These are phyloP conservation scores for Australoheros facetus DNA, from an alignment of 2,797 vertebrate species.

Conservation along the genomic window DNA sequence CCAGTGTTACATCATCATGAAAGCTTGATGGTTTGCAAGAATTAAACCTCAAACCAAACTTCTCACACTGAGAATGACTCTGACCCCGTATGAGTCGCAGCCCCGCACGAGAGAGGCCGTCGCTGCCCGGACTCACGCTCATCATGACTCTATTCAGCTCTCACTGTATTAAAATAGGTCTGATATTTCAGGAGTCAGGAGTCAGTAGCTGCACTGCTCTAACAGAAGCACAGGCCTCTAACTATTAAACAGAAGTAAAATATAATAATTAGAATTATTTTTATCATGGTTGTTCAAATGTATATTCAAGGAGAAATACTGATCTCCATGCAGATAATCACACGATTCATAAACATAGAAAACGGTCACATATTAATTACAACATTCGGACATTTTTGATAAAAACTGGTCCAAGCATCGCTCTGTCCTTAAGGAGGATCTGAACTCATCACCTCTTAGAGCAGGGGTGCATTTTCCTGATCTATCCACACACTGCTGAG, in stretches of 20 bases:
- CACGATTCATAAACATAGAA: too few relatives aligned
- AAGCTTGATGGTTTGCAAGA: not conserved
- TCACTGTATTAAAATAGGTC: not conserved
- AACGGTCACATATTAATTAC: too few relatives aligned
- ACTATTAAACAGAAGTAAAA: too few relatives aligned
- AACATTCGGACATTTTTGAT: too few relatives aligned
- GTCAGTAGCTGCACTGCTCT: too few relatives aligned
- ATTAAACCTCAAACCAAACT: not conserved
- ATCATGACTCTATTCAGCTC: not conserved
- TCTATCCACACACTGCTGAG: not conserved
- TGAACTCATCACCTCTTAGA: not conserved
- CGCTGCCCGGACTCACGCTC: not conserved
- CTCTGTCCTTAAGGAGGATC: not conserved
- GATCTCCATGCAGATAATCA: too few relatives aligned
- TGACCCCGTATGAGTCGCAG: not conserved
- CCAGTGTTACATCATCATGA: not conserved
- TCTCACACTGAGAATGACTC: not conserved
- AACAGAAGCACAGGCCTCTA: too few relatives aligned
- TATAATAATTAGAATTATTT: too few relatives aligned
- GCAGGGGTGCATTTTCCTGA: not conserved
- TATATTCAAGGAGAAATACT: too few relatives aligned
- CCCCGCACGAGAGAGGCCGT: not conserved
- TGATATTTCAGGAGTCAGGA: not conserved
- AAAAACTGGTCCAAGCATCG: not conserved
- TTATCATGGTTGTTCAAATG: too few relatives aligned